Evolutionary conservation across 2,888 invertebrate species (phyloP), one percentile per base, ranked within the genome.

Genomic region (Agonopterix heracliana): DNA sequence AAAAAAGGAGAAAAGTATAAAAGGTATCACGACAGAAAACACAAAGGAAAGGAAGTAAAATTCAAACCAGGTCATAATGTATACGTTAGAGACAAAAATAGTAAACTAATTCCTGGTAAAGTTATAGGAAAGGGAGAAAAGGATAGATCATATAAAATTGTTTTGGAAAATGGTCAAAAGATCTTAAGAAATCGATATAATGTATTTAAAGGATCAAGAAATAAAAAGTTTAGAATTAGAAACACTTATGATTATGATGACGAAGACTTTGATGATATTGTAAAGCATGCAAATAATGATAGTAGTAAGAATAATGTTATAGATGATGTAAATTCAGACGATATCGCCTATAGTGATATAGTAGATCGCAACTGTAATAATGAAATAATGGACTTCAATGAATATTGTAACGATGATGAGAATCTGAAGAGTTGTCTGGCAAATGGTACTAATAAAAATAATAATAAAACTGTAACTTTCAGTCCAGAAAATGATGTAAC

Each of bases 11-110:
- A 45, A 5, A 12, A 34, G 7, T 51, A 48, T 44, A 48, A 51
- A 26, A 44, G 34, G 10, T 51, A 51, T 44, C 46, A 51, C 43
- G 48, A 48, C 34, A 48, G 17, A 10, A 51, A 46, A 12, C 48
- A 51, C 35, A 44, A 35, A 34, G 48, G 46, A 1, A 26, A 48
- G 8, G 43, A 41, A n/a, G 40, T 9, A 10, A 42, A 38, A 2
- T 51, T 45, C 36, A 3, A 43, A 9, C 41, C 14, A 38, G 47
- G 51, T n/a, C 45, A 47, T 13, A 51, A 50, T 47, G 47, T 50
- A 3, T 47, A 45, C 41, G 5, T 51, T 0, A 44, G 44, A 41
- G 47, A 45, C 9, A 51, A 45, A 42, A 51, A 51, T 45, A 34
- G 10, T 45, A 51, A 47, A 12, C 26, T 46, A 12, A 9, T 51